A percentile compares a stretch with the other conserved stretches of the same genome.
Evolutionary conservation across 2,797 vertebrate genomes (phyloP).

Genomic region (Gymnopithys bicolor): DNA sequence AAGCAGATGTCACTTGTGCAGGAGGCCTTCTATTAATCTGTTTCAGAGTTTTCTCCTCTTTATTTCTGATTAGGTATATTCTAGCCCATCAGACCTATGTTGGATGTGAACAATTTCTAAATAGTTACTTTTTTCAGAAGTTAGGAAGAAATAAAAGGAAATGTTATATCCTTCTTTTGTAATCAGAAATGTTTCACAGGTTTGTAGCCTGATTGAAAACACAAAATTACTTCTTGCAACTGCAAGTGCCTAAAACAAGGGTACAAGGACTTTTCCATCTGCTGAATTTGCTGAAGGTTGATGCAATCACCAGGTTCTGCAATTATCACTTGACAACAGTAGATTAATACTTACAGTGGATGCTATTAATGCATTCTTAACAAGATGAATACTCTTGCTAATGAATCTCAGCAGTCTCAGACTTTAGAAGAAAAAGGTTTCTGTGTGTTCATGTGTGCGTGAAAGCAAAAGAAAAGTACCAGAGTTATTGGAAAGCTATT

Average conservation of each 20-base stretch:
- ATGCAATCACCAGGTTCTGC: conserved; percentile 43
- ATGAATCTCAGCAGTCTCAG: conserved; percentile 16
- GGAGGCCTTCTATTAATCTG: background rate
- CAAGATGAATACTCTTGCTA: conserved; percentile 20
- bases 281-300: conserved; percentile 46
- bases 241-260: background rate
- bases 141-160: background rate
- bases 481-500: background rate
- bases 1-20: background rate
- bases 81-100: background rate
- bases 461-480: background rate
- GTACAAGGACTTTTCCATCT: conserved; percentile 8
- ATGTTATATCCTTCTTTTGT: background rate
- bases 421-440: background rate
- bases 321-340: conserved; percentile 47
- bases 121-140: background rate
- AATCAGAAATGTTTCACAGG: background rate
- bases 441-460: background rate
- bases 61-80: background rate
- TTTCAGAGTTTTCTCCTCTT: background rate
- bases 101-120: background rate
- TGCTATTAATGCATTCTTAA: conserved; percentile 40
- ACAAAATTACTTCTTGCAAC: background rate
- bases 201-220: background rate
- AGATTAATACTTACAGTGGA: conserved; percentile 32